Base-by-base conservation (phyloP, 1,140 invertebrate genomes). In the Brachionus rotundiformis region DNA sequence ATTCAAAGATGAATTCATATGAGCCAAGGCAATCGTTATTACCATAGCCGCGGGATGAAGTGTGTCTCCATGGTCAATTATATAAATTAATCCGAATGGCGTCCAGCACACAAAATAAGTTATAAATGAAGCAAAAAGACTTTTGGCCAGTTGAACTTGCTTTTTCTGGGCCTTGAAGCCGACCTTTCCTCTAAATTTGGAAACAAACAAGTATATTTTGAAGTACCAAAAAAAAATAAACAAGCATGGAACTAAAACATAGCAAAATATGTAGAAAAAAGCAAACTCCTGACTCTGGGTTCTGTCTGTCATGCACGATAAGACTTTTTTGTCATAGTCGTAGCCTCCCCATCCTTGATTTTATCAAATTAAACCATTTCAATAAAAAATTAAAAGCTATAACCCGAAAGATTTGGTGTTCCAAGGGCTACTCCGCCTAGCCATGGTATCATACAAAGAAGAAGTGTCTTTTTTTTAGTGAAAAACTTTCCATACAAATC, bases 91-190 rank as follows among this genome's bases (percentile, higher is more conserved):
- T 11, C 68, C 68, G 27, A 73, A 73, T 73, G 68, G 68, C 19
- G 44, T 73, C 68, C 68, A 73, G 19, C 68, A 73, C 11, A 73
- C 23, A 29, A 73, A 73, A 73, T 73, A 73, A 44, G 68, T 73
- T 2, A 73, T 73, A n/a, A 73, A 73, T 6, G 68, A 73, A 31
- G 68, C 68, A 47, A 73, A 73, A 11, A 73, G 36, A 44, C 68
- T 73, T 44, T 73, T 73, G 19, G 68, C 68, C 10, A 73, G 36
- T 25, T 73, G 68, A 29, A 73, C 11, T 41, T 41, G 19, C 13
- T 44, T 73, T 25, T 73, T 73, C 10, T 68, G 33, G 2, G 16
- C n/a, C 6, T 33, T 68, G 10, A 11, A 44, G 7, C 29, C 36
- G 13, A 41, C 10, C 27, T 73, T 73, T 27, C 39, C 39, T 23